phyloP scores from a whole-genome alignment of 2,113 vertebrate species.

The Emydocephalus ijimae region DNA sequence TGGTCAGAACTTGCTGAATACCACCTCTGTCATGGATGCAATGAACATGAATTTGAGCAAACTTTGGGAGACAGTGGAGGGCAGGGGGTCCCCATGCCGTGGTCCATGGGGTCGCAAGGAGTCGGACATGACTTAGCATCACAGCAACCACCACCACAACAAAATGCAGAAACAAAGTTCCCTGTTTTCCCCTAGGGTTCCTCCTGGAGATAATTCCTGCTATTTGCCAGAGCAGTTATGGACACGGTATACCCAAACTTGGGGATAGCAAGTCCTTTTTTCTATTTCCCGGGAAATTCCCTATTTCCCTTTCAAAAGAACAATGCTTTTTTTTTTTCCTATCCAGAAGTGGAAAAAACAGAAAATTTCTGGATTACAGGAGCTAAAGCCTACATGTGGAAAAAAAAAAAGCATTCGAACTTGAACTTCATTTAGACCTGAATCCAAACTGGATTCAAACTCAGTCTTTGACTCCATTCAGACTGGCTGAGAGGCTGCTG shows the following conservation, averaged over 20 bases:
- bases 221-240: not conserved
- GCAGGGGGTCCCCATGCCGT: no score
- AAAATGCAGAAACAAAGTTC: not conserved
- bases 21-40: no score
- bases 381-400: not conserved
- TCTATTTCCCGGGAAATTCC: not conserved
- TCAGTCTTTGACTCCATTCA: not conserved
- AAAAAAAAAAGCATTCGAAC: no score
- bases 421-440: no score
- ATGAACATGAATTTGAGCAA: no score
- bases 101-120: no score
- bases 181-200: no score
- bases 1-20: no score
- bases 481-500: not conserved
- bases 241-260: not conserved
- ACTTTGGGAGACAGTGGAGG: no score
- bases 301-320: not conserved
- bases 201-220: no score
- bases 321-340: not conserved
- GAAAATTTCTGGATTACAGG: not conserved
- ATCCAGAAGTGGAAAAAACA: not conserved
- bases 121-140: no score
- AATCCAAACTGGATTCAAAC: not conserved
- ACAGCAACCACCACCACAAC: no score
- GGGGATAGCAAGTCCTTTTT: not conserved